phyloP scores from a whole-genome alignment of 2,797 vertebrate species.

The Thripadectes ignobilis region DNA sequence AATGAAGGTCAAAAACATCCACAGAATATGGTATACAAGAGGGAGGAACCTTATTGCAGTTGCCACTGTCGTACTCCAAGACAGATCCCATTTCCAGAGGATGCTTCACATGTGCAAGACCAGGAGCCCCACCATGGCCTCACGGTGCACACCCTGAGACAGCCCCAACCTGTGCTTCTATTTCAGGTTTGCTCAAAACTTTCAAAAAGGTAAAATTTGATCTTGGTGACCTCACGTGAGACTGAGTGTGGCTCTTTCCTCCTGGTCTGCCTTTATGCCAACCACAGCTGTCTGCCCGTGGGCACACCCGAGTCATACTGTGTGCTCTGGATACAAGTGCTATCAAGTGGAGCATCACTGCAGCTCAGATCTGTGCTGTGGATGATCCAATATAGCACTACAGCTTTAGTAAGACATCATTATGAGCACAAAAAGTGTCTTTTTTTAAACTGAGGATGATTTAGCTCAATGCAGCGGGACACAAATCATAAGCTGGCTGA shows the following conservation, averaged over 20 bases:
- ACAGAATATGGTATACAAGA: background rate
- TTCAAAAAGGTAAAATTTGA: background rate
- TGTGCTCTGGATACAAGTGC: background rate
- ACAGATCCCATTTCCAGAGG: background rate
- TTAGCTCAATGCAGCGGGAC: background rate
- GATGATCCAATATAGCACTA: background rate
- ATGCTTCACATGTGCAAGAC: rapidly evolving
- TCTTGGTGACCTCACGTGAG: background rate
- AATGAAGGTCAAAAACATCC: background rate
- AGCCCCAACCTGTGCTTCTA: rapidly evolving
- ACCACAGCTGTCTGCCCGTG: background rate
- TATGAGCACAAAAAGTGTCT: background rate
- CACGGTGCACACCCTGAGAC: background rate
- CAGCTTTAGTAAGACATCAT: background rate
- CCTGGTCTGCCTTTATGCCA: background rate
- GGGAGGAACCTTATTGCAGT: background rate
- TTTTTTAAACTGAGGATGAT: background rate
- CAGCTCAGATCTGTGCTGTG: background rate
- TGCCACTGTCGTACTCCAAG: background rate
- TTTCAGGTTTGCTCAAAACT: background rate
- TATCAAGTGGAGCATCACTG: background rate
- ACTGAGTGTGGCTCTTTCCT: background rate
- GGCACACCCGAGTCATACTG: background rate
- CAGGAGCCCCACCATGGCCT: rapidly evolving
- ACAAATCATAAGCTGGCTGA: conserved; percentile 11